Percentiles rank a stretch among this genome's conserved stretches.
Evolutionary conservation across 2,113 vertebrate genomes (phyloP).

Genomic region (Oncorhynchus tshawytscha): DNA sequence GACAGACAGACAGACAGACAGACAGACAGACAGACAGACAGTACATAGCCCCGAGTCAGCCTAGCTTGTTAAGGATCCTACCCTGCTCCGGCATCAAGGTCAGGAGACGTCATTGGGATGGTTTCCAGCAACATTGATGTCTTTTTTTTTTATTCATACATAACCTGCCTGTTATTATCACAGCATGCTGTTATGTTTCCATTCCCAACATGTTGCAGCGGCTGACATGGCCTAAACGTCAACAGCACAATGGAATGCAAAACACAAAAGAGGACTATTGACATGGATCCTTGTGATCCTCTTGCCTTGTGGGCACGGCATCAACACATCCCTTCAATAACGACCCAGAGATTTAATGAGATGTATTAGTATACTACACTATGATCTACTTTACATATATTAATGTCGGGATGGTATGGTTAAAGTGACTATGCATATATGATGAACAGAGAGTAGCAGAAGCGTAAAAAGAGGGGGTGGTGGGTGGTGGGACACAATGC

Average conservation of each 20-base stretch:
- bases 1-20: no score
- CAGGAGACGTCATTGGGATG: slow-evolving; percentile 26
- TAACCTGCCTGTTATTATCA: slow-evolving; percentile 9
- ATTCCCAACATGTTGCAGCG: slow-evolving; percentile 13
- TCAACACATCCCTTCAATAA: neutral
- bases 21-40: no score
- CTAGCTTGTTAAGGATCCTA: slow-evolving; percentile 1
- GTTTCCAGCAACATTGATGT: slow-evolving; percentile 22
- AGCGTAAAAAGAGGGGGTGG: no score
- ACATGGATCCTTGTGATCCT: neutral
- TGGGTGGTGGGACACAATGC: no score
- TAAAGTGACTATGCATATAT: no score
- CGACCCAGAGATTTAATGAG: neutral
- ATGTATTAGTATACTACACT: neutral
- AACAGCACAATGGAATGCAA: neutral
- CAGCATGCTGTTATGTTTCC: slow-evolving; percentile 11
- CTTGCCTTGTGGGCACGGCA: neutral
- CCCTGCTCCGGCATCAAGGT: slow-evolving; percentile 8
- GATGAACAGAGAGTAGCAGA: no score
- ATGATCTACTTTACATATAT: neutral
- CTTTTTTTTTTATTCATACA: slow-evolving; percentile 20
- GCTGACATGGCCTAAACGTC: neutral
- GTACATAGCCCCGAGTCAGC: slow-evolving; percentile 18
- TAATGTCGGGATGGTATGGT: no score
- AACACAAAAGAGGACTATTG: neutral